A percentile compares a stretch with the other conserved stretches of the same genome.
Evolutionary conservation across 2,888 invertebrate species (phyloP).

Genomic region (Andrena chrysosceles): DNA sequence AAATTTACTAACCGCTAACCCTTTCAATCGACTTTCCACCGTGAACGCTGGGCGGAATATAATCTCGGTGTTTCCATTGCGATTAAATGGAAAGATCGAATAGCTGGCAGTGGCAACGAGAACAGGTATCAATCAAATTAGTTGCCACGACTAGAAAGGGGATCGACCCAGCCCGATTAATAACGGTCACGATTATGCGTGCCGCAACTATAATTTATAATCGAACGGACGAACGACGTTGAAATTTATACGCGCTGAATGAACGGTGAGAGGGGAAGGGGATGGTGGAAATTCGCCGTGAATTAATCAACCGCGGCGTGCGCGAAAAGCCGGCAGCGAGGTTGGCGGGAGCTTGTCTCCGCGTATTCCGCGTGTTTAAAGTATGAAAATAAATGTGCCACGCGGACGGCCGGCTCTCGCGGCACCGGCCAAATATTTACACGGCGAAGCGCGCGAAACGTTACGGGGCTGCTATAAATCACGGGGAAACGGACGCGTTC

Average conservation of each 20-base stretch:
- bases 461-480: neutral
- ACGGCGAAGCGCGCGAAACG: conserved; percentile 7
- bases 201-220: conserved; percentile 18
- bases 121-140: neutral
- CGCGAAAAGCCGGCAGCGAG: conserved; percentile 1
- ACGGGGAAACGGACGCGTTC: conserved; percentile 23
- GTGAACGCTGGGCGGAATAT: too few relatives aligned
- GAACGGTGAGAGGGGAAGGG: neutral
- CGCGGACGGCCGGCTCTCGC: neutral
- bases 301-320: conserved; percentile 5
- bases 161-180: conserved; percentile 7
- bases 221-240: neutral
- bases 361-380: conserved; percentile 21
- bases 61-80: neutral
- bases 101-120: neutral
- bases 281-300: neutral
- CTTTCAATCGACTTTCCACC: too few relatives aligned
- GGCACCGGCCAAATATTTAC: conserved; percentile 19
- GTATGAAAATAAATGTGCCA: conserved; percentile 24
- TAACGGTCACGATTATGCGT: conserved; percentile 14
- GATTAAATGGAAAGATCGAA: neutral
- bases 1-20: too few relatives aligned
- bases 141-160: conserved; percentile 3
- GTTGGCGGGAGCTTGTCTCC: neutral
- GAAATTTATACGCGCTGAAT: conserved; percentile 7